Percentiles rank a stretch among this genome's conserved stretches.
These are phyloP conservation scores for Folsomia candida DNA, from an alignment of 2,888 invertebrate genomes.

Conservation along the genomic window DNA sequence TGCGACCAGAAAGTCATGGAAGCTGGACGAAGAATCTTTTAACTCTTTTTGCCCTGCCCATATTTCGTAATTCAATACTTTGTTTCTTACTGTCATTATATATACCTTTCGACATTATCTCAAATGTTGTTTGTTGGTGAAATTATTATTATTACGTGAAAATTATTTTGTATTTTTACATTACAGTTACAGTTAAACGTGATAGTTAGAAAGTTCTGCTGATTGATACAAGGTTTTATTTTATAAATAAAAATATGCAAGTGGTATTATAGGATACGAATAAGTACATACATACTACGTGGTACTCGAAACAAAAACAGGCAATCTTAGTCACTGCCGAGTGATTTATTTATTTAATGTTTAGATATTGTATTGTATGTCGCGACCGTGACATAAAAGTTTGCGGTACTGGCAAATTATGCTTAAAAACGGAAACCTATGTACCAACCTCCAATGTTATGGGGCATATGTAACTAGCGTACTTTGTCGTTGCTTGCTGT, in stretches of 20 bases:
- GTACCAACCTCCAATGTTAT: no score
- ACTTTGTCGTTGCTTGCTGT: no score
- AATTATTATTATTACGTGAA: no score
- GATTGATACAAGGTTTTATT: not conserved
- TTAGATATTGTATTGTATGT: not conserved
- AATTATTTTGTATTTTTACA: constrained; percentile 9
- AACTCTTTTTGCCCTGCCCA: constrained; percentile 45
- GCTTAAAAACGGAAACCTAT: no score
- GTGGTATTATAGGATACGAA: no score
- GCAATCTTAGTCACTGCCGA: constrained; percentile 5
- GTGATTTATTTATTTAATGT: not conserved
- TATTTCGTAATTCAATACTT: constrained; percentile 17
- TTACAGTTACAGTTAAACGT: not conserved
- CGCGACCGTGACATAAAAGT: no score
- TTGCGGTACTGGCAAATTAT: no score
- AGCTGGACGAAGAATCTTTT: constrained; percentile 42
- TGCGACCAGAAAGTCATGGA: constrained; percentile 43
- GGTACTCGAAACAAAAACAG: not conserved
- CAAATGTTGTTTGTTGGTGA: no score
- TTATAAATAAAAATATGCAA: not conserved
- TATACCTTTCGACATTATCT: not conserved
- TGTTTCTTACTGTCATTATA: not conserved
- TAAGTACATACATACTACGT: no score
- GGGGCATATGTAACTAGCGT: no score
- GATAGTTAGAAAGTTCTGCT: not conserved